Percentiles rank a stretch among this genome's conserved stretches.
Conservation (phyloP, 2,113 vertebrate genomes). For the Noturus placidus region DNA sequence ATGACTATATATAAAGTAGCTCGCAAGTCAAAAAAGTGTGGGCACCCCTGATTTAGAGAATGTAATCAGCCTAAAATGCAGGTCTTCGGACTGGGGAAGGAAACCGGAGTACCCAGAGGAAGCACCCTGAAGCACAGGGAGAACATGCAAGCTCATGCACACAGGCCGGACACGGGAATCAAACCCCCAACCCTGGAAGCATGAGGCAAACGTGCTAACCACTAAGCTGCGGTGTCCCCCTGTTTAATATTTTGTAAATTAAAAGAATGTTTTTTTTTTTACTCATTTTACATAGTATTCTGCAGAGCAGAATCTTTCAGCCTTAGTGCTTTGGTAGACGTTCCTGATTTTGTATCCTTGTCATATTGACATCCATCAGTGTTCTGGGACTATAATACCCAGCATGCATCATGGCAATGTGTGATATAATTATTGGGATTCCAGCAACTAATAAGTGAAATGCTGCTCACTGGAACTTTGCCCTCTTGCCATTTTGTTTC, state of each 20-base stretch:
- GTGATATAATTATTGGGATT: not conserved
- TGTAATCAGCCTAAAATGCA: no score
- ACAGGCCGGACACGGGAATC: no score
- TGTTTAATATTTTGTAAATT: not conserved
- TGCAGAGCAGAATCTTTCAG: not conserved
- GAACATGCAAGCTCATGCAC: no score
- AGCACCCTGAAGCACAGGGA: no score
- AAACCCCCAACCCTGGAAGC: no score
- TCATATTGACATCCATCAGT: not conserved
- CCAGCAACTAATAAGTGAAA: not conserved
- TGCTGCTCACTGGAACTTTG: not conserved
- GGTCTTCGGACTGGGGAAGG: no score
- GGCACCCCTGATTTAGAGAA: no score
- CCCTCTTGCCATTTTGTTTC: not conserved
- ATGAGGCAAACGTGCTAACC: no score
- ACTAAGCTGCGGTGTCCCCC: no score
- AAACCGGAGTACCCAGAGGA: no score
- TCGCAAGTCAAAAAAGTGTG: no score
- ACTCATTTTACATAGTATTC: not conserved
- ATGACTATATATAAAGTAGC: no score
- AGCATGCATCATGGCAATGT: not conserved
- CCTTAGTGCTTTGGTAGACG: not conserved
- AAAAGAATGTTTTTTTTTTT: not conserved
- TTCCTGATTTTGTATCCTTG: not conserved
- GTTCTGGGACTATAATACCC: not conserved